Percentiles rank a stretch among this genome's conserved stretches.
Conservation (phyloP, 2,113 vertebrate genomes). For the Pristiophorus japonicus region DNA sequence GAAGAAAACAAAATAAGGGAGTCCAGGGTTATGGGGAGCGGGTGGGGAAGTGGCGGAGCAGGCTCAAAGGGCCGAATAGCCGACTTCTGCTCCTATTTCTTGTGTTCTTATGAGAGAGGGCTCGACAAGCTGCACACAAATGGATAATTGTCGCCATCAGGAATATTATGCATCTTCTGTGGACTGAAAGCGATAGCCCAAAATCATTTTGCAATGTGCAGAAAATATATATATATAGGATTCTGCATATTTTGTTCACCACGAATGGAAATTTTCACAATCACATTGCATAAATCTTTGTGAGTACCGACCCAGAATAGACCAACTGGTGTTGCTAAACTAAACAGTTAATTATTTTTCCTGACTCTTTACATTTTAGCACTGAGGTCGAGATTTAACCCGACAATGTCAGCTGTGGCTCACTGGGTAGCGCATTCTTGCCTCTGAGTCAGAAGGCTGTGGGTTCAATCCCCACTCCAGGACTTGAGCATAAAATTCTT, state of each 20-base stretch:
- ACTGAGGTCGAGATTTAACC: too few relatives aligned
- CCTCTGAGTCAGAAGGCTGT: too few relatives aligned
- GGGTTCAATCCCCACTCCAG: too few relatives aligned
- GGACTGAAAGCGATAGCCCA: background rate
- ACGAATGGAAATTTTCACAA: background rate
- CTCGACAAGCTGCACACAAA: background rate
- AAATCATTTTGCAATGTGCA: background rate
- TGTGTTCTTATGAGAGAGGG: background rate
- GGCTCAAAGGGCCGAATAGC: too few relatives aligned
- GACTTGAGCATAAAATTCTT: too few relatives aligned
- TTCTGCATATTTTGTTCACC: background rate
- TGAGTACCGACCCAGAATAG: background rate
- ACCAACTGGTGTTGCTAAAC: background rate
- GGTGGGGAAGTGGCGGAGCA: too few relatives aligned
- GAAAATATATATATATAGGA: background rate
- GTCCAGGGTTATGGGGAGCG: too few relatives aligned
- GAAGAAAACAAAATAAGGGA: too few relatives aligned
- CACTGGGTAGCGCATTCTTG: too few relatives aligned
- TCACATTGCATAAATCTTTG: background rate
- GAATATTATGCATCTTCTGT: background rate
- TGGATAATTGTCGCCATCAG: background rate
- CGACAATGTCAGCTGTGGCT: too few relatives aligned
- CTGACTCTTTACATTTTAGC: background rate
- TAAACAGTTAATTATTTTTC: background rate
- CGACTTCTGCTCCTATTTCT: too few relatives aligned